phyloP scores from a whole-genome alignment of 2,797 vertebrate species.

The Cyclura pinguis region DNA sequence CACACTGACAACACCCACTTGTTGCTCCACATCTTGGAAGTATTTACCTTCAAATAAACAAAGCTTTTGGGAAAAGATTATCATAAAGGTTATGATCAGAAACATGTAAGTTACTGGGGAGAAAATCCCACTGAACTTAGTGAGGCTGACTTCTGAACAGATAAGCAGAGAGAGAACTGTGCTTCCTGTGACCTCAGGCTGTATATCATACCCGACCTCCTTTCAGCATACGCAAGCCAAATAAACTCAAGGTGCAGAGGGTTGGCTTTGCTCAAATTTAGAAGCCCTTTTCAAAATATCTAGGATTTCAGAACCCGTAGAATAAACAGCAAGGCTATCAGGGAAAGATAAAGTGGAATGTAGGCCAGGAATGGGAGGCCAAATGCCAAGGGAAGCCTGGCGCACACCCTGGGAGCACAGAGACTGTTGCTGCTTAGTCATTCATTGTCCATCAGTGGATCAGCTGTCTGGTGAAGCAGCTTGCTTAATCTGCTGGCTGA shows the following conservation, averaged over 20 bases:
- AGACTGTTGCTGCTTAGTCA: conserved; percentile 13
- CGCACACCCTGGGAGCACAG: background rate
- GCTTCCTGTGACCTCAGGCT: background rate
- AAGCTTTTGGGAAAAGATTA: background rate
- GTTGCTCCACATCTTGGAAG: background rate
- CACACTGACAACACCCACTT: background rate
- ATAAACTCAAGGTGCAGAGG: background rate
- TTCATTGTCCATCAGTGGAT: background rate
- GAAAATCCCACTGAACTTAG: background rate
- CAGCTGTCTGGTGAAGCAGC: conserved; percentile 30
- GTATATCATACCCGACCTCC: no score
- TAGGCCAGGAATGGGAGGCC: background rate
- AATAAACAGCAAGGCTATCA: conserved; percentile 8
- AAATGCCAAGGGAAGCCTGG: background rate
- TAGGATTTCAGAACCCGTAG: background rate
- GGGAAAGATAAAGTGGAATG: background rate
- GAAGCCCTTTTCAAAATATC: background rate
- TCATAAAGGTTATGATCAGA: background rate
- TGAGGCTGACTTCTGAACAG: background rate
- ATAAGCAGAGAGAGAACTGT: background rate
- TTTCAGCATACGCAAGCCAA: background rate
- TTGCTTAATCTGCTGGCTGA: conserved; percentile 25
- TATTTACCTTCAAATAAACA: background rate
- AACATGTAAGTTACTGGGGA: background rate
- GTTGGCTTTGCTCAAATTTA: background rate